A percentile compares a stretch with the other conserved stretches of the same genome.
Conservation (phyloP, 2,888 invertebrate genomes). For the Calliphora vomitoria region DNA sequence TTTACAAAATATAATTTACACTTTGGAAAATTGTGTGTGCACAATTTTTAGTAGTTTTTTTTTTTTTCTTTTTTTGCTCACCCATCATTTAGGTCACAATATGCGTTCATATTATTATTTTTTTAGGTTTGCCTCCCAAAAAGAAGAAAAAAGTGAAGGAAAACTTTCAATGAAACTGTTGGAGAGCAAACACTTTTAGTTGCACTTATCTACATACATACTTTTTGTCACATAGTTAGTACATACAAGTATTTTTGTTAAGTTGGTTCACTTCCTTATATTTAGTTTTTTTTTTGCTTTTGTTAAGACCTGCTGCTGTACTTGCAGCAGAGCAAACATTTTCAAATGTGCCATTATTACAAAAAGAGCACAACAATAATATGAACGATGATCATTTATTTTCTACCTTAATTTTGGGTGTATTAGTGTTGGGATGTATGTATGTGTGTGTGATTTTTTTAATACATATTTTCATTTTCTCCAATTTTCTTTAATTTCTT, state of each 20-base stretch:
- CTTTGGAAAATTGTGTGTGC: constrained; percentile 37
- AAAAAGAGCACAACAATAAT: neutral
- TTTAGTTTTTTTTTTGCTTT: neutral
- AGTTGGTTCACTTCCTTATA: constrained; percentile 50
- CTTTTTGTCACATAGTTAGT: constrained; percentile 4
- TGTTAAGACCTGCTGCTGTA: neutral
- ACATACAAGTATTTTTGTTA: constrained; percentile 6
- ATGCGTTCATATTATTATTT: constrained; percentile 32
- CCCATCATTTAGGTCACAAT: constrained; percentile 52
- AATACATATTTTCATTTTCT: neutral
- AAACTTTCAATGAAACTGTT: constrained; percentile 45
- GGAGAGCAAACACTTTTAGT: constrained; percentile 52
- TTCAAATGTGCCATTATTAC: constrained; percentile 32
- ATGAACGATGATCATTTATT: constrained; percentile 18
- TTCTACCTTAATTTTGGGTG: constrained; percentile 21
- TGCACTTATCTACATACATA: neutral
- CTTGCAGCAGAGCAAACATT: constrained; percentile 15
- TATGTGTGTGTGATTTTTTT: neutral
- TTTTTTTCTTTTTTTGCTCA: neutral
- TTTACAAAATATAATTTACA: constrained; percentile 52
- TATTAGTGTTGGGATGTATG: neutral
- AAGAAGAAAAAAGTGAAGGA: neutral
- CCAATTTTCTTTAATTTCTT: neutral
- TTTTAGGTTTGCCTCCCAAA: neutral
- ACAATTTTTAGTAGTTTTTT: constrained; percentile 28